Evolutionary conservation across 2,888 invertebrate species (phyloP).

Genomic region (Thyatira batis): DNA sequence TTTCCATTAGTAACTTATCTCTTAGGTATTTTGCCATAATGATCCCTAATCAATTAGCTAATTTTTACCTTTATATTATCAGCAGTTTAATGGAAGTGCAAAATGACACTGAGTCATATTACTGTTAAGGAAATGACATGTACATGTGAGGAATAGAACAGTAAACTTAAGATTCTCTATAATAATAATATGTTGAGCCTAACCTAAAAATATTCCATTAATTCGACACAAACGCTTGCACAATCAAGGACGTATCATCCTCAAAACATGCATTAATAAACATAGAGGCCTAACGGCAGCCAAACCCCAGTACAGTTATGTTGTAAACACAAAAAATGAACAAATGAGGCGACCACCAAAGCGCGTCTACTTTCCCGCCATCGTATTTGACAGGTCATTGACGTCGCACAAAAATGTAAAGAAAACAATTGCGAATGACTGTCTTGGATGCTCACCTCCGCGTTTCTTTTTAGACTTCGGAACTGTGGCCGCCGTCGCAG

Average conservation of each 20-base stretch:
- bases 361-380: constrained; percentile 75
- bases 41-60: not conserved
- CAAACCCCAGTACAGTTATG: constrained; percentile 26
- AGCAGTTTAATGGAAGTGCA: not conserved
- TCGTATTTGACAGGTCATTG: constrained; percentile 80
- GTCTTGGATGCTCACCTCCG: constrained; percentile 59
- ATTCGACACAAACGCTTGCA: constrained; percentile 14
- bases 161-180: not conserved
- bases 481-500: constrained; percentile 56
- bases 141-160: not conserved
- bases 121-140: not conserved
- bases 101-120: not conserved
- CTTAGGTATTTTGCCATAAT: not conserved
- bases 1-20: not conserved
- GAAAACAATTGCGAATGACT: constrained; percentile 70
- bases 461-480: constrained; percentile 80
- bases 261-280: constrained; percentile 17
- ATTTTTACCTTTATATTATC: not conserved
- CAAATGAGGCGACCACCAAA: constrained; percentile 27
- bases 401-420: constrained; percentile 71
- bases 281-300: not conserved
- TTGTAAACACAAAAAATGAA: constrained; percentile 32
- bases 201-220: constrained; percentile 34
- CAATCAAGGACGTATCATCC: constrained; percentile 23
- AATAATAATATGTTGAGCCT: too few species aligned